These are phyloP conservation scores for Setophaga petechia DNA, from an alignment of 2,113 vertebrate species.

Conservation along the genomic window DNA sequence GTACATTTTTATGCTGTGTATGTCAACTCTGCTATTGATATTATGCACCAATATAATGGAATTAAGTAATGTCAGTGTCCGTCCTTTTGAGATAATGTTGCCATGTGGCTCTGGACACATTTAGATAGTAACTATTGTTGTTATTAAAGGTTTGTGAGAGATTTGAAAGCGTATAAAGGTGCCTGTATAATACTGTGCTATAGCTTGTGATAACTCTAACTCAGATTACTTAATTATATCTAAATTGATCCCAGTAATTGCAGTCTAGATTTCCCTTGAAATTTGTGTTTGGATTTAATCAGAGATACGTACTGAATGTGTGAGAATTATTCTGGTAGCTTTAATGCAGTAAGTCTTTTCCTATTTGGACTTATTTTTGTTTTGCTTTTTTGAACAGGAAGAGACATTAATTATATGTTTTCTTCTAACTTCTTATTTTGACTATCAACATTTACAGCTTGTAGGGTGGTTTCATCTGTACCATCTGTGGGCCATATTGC, in stretches of 20 bases:
- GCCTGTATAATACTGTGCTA: background rate
- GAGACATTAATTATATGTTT: background rate
- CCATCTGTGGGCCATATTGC: constrained; percentile 56
- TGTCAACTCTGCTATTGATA: background rate
- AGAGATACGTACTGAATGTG: background rate
- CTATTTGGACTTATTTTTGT: background rate
- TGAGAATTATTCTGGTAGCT: background rate
- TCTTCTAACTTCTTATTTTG: constrained; percentile 41
- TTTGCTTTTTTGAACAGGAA: constrained; percentile 17
- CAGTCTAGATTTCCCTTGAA: background rate
- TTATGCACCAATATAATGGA: background rate
- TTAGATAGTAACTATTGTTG: background rate
- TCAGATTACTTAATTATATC: background rate
- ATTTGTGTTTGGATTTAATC: background rate
- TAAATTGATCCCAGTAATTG: background rate
- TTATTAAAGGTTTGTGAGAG: background rate
- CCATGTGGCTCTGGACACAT: background rate
- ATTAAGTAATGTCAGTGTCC: background rate
- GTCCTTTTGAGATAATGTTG: background rate
- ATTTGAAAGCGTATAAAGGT: background rate
- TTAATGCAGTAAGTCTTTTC: background rate
- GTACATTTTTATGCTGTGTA: background rate
- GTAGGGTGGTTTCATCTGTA: background rate
- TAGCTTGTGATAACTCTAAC: background rate
- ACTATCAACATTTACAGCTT: constrained; percentile 28